Evolutionary conservation across 2,797 vertebrate genomes (phyloP), one percentile per base, ranked within the genome.

Genomic region (Chanos chanos): DNA sequence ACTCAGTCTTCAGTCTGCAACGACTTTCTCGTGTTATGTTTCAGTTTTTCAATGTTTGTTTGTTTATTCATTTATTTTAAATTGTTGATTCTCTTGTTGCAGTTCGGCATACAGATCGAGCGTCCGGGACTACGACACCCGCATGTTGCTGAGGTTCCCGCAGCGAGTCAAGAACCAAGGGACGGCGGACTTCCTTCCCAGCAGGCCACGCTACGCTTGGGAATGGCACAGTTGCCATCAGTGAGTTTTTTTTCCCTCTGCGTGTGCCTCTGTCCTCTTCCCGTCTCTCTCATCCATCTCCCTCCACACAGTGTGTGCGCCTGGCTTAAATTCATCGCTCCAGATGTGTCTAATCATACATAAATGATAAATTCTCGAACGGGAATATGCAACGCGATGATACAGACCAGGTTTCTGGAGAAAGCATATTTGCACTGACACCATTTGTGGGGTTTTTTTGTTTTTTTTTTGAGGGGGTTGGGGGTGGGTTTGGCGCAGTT

Each of bases 141-240:
- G 96, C 1, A 94, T 98, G 85, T 89, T 99, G 72, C 88, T 99
- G 66, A 90, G 96, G 74, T 99, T 99, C 75, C 95, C 96, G 1
- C 96, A 99, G 73, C 88, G 92, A 80, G 96, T 99, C 70, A 98
- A 97, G 86, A 99, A 99, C 77, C 96, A 99, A 87, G 96, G 96
- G 22, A 98, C 96, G 0, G 94, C 96, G 0, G 96, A 99, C 81
- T 99, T 99, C 73, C 87, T 96, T 59, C 96, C 96, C 68, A 98
- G 87, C 83, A 87, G 95, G 73, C 96, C 96, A 15, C 92, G 96
- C 70, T 98, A 98, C 75, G 91, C 94, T 52, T 99, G 96, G 96
- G 96, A 99, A 78, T 99, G 96, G 96, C 96, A 99, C 90, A 99
- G 96, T 74, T 99, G 96, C 87, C 96, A 99, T 75, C 95, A 96